Conservation (phyloP, 2,797 vertebrate species). For the Parambassis ranga region DNA sequence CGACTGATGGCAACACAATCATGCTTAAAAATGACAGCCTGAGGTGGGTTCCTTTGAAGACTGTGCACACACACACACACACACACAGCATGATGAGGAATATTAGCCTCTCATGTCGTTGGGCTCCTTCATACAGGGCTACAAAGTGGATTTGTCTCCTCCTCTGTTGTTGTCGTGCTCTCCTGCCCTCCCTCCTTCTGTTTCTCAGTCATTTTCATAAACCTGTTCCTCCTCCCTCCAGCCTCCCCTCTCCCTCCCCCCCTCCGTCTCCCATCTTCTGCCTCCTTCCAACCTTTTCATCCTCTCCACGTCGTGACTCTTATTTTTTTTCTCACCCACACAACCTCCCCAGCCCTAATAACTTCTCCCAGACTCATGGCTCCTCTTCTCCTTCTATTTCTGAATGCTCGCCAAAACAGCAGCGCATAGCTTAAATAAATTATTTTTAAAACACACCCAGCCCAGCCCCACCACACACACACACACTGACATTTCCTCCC, state of each 20-base stretch:
- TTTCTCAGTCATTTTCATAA: background rate
- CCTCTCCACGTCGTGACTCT: slow-evolving; percentile 5
- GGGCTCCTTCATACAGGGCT: slow-evolving; percentile 8
- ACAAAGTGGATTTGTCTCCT: slow-evolving; percentile 17
- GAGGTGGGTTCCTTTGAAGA: slow-evolving; percentile 38
- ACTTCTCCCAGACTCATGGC: background rate
- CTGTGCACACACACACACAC: slow-evolving; percentile 5
- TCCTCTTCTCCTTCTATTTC: slow-evolving; percentile 2
- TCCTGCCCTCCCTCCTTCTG: background rate
- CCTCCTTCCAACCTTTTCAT: background rate
- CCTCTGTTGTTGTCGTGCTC: background rate
- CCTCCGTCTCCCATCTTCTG: slow-evolving; percentile 1
- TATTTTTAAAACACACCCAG: slow-evolving; percentile 18
- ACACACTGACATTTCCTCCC: background rate
- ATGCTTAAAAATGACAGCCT: slow-evolving; percentile 30
- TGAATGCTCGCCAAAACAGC: slow-evolving; percentile 30
- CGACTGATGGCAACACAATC: slow-evolving; percentile 15
- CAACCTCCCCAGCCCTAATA: background rate
- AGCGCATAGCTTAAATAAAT: slow-evolving; percentile 26
- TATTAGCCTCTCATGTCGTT: slow-evolving; percentile 13
- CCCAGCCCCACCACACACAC: too few relatives aligned
- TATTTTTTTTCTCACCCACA: slow-evolving; percentile 1
- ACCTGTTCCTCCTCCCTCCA: background rate
- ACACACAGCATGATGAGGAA: slow-evolving; percentile 11
- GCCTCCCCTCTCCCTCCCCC: background rate